Percentiles rank a stretch among this genome's conserved stretches.
Conservation (phyloP, 1,140 invertebrate genomes). For the Octopus sinensis region DNA sequence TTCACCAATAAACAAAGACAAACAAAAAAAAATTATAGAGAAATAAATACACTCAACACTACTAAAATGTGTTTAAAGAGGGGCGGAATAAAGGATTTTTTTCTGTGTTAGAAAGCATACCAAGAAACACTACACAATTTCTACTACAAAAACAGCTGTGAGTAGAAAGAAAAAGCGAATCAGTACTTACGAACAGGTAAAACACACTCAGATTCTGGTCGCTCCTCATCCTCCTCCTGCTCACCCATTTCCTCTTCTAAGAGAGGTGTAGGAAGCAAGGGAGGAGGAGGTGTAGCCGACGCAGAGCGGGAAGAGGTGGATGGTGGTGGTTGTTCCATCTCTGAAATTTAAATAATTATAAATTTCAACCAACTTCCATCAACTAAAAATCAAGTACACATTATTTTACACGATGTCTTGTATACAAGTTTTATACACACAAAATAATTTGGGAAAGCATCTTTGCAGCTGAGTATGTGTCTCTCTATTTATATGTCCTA, state of each 20-base stretch:
- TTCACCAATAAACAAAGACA: too few relatives aligned
- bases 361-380: background rate
- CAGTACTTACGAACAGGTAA: slow-evolving; percentile 14
- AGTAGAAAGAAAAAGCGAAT: background rate
- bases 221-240: slow-evolving; percentile 10
- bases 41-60: too few relatives aligned
- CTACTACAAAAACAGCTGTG: background rate
- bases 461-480: too few relatives aligned
- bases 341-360: slow-evolving; percentile 10
- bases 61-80: too few relatives aligned
- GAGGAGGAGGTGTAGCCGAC: slow-evolving; percentile 11
- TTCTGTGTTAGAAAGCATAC: background rate
- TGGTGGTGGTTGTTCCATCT: slow-evolving; percentile 13
- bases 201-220: background rate
- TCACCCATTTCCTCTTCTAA: background rate
- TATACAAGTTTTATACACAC: background rate
- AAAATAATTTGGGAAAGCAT: too few relatives aligned
- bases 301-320: background rate
- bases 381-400: background rate
- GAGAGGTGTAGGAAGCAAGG: slow-evolving; percentile 5
- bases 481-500: background rate
- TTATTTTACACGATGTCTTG: background rate
- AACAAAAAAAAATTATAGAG: too few relatives aligned
- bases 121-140: background rate
- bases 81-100: too few relatives aligned